Percentiles rank a stretch among this genome's conserved stretches.
Evolutionary conservation across 2,113 vertebrate species (phyloP).

Genomic region (Scophthalmus maximus): DNA sequence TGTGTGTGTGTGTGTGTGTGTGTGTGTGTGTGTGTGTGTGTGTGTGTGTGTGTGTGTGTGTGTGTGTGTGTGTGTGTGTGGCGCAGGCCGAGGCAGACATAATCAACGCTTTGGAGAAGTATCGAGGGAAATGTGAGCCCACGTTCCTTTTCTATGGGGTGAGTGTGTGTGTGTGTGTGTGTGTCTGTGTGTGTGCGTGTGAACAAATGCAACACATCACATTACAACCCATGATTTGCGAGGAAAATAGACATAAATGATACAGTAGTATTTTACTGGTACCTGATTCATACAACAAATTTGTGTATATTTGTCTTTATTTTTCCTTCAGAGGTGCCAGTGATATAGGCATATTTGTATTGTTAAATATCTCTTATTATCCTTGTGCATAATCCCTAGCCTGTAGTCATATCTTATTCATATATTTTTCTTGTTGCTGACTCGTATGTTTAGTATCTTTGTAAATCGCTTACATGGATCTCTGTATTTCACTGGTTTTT

Average conservation of each 20-base stretch:
- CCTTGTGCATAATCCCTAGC: too few relatives aligned
- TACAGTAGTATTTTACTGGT: neutral
- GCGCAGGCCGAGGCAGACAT: constrained; percentile 90
- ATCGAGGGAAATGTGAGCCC: constrained; percentile 91
- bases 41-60: constrained; percentile 23
- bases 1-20: constrained; percentile 36
- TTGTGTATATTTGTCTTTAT: neutral
- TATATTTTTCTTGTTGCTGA: neutral
- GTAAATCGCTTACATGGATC: too few relatives aligned
- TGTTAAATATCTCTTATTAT: too few relatives aligned
- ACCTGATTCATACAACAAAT: neutral
- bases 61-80: constrained; percentile 39
- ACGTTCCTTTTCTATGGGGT: constrained; percentile 94
- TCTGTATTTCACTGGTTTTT: too few relatives aligned
- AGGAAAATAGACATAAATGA: neutral
- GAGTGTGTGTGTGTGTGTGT: constrained; percentile 67
- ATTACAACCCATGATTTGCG: too few relatives aligned
- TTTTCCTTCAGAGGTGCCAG: neutral
- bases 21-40: constrained; percentile 35
- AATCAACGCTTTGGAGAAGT: constrained; percentile 88
- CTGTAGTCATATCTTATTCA: neutral
- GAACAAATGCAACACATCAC: too few relatives aligned
- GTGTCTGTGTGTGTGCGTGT: neutral
- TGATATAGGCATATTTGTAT: constrained; percentile 5
- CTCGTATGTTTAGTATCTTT: neutral